A percentile compares a stretch with the other conserved stretches of the same genome.
Evolutionary conservation across 2,797 vertebrate genomes (phyloP).

Genomic region (Anguilla obscura): DNA sequence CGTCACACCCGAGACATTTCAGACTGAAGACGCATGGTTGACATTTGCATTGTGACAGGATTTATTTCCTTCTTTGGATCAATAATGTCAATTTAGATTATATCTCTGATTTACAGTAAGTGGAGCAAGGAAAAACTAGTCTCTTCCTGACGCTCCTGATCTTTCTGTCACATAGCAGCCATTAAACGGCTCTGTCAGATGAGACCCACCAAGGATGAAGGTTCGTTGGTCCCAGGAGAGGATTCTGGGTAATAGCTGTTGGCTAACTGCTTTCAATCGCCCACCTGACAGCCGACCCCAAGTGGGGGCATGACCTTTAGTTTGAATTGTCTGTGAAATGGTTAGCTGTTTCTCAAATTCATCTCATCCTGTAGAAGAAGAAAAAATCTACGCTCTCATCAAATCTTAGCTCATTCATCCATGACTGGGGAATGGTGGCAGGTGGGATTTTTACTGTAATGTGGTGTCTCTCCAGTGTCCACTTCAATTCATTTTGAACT

Average conservation of each 20-base stretch:
- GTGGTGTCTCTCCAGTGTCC: neutral
- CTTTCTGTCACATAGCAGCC: conserved; percentile 6
- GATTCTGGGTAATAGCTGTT: neutral
- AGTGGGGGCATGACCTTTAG: neutral
- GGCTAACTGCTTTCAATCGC: neutral
- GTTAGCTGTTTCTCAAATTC: neutral
- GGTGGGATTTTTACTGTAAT: neutral
- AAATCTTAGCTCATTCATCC: neutral
- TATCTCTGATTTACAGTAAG: neutral
- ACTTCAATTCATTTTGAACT: neutral
- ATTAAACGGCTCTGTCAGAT: neutral
- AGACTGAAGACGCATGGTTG: neutral
- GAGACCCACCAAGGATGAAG: neutral
- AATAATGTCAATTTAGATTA: neutral
- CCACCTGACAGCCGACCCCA: neutral
- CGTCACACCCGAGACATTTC: neutral
- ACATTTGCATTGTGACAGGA: conserved; percentile 8
- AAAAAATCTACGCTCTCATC: neutral
- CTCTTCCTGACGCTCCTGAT: neutral
- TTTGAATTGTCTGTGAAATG: neutral
- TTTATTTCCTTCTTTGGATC: neutral
- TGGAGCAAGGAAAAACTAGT: neutral
- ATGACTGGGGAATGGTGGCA: neutral
- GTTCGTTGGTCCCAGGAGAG: neutral
- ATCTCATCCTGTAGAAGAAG: neutral